Conservation (phyloP, 1,140 invertebrate genomes). For the Lucilia cuprina region DNA sequence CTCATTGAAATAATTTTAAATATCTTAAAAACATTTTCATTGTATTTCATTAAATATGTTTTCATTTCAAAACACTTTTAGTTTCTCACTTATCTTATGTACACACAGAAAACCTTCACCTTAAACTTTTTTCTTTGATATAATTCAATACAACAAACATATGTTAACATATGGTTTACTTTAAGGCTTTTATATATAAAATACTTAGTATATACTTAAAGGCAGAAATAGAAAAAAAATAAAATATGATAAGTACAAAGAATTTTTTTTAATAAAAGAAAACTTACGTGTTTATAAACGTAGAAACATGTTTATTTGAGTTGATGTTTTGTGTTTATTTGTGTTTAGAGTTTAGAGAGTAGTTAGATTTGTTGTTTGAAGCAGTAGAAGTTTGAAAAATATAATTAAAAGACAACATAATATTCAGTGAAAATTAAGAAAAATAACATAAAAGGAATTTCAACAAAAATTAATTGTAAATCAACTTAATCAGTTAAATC, state of each 20-base stretch:
- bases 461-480: neutral
- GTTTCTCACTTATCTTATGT: no score
- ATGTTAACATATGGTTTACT: conserved; percentile 24
- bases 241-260: neutral
- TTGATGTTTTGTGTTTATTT: neutral
- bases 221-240: neutral
- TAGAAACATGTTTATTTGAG: neutral
- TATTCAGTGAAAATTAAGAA: conserved; percentile 18
- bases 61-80: no score
- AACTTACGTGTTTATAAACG: conserved; percentile 18
- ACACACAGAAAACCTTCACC: no score
- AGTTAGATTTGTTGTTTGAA: neutral
- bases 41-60: no score
- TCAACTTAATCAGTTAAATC: neutral
- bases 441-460: neutral
- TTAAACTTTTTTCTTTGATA: no score
- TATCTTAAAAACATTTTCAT: no score
- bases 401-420: conserved; percentile 22
- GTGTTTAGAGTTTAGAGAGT: neutral
- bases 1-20: no score
- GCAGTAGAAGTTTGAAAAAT: neutral
- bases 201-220: neutral
- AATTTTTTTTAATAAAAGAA: neutral
- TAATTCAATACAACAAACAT: neutral
- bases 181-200: conserved; percentile 14